Conservation (phyloP, 2,797 vertebrate genomes). For the Harpagifer antarcticus region DNA sequence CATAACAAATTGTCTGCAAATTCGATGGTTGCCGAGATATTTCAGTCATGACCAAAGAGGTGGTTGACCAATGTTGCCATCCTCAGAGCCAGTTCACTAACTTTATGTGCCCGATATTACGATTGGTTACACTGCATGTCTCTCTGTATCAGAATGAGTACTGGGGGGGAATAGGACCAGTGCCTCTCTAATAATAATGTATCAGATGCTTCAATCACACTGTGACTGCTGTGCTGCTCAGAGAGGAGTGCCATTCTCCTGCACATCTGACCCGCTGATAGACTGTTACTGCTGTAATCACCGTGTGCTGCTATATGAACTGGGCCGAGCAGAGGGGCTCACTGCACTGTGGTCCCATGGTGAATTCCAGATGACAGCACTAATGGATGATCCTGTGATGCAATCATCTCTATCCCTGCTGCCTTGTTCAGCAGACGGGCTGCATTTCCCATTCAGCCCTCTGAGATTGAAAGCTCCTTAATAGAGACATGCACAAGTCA, state of each 20-base stretch:
- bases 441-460: conserved; percentile 64
- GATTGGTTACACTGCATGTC: not conserved
- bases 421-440: conserved; percentile 69
- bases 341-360: conserved; percentile 55
- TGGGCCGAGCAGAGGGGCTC: conserved; percentile 38
- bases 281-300: conserved; percentile 34
- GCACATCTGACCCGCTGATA: conserved; percentile 54
- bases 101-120: not conserved
- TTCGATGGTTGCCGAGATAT: not conserved
- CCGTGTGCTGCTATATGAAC: conserved; percentile 45
- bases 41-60: not conserved
- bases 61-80: not conserved
- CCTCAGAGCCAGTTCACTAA: not conserved
- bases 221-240: conserved; percentile 20
- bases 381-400: conserved; percentile 75
- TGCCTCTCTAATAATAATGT: conserved; percentile 4
- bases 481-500: conserved; percentile 74
- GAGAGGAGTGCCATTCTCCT: conserved; percentile 22
- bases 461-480: conserved; percentile 57
- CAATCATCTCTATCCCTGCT: conserved; percentile 72
- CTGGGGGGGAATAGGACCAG: too few species aligned
- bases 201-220: conserved; percentile 39
- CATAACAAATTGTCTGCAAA: not conserved
- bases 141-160: conserved; percentile 8
- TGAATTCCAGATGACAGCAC: conserved; percentile 71